Conservation (phyloP, 2,797 vertebrate species). For the Taenioides sp. region DNA sequence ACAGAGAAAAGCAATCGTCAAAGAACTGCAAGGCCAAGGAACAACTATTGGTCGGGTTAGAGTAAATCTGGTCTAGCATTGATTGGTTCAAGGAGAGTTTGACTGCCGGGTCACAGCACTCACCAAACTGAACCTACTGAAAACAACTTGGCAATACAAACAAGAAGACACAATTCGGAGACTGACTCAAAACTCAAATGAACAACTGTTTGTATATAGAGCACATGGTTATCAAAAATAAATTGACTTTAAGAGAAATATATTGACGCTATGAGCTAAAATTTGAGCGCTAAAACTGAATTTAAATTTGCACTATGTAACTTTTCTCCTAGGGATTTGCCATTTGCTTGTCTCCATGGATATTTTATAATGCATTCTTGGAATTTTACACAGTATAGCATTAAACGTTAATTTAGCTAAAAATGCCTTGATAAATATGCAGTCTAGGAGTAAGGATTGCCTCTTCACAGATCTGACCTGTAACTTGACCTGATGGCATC, state of each 20-base stretch:
- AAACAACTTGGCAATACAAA: slow-evolving; percentile 3
- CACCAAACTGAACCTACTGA: slow-evolving; percentile 2
- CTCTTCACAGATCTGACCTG: too few relatives aligned
- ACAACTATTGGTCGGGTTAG: not conserved
- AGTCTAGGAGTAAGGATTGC: too few relatives aligned
- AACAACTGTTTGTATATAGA: not conserved
- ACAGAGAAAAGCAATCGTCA: not conserved
- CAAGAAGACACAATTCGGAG: slow-evolving; percentile 7
- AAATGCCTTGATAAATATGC: too few relatives aligned
- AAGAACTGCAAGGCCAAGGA: not conserved
- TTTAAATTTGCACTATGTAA: not conserved
- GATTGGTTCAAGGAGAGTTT: slow-evolving; percentile 17
- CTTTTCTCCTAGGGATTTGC: too few relatives aligned
- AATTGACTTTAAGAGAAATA: not conserved
- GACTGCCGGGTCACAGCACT: slow-evolving; percentile 2
- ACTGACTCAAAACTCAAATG: not conserved
- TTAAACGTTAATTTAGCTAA: too few relatives aligned
- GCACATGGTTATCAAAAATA: not conserved
- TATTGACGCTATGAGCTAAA: not conserved
- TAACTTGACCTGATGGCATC: too few relatives aligned
- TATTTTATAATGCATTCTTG: too few relatives aligned
- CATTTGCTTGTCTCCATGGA: too few relatives aligned
- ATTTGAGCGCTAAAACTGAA: not conserved
- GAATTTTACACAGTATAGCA: too few relatives aligned
- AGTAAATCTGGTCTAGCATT: slow-evolving; percentile 2